These are phyloP conservation scores for Agonopterix subpropinquella DNA, from an alignment of 2,888 invertebrate genomes.

Conservation along the genomic window DNA sequence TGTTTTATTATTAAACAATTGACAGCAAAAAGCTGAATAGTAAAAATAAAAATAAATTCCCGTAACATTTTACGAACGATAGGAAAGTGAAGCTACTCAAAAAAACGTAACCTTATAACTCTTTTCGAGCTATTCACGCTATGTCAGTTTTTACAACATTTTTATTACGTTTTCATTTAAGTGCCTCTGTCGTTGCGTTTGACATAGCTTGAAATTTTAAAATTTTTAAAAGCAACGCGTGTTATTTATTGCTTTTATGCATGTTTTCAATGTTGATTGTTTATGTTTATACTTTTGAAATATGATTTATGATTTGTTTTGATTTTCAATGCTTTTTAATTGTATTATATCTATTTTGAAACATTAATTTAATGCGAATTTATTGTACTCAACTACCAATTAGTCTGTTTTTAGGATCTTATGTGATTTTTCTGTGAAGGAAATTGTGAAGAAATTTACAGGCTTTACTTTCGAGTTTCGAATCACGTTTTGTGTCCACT, in stretches of 20 bases:
- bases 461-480: too few relatives aligned
- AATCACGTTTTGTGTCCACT: too few relatives aligned
- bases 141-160: slow-evolving; percentile 20
- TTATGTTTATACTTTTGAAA: background rate
- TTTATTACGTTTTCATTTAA: slow-evolving; percentile 28
- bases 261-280: slow-evolving; percentile 5
- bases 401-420: too few relatives aligned
- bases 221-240: slow-evolving; percentile 1
- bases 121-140: slow-evolving; percentile 18
- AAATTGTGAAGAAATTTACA: too few relatives aligned
- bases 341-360: background rate
- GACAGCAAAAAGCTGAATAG: too few relatives aligned
- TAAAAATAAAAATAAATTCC: too few relatives aligned
- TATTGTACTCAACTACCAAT: too few relatives aligned
- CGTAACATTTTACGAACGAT: background rate
- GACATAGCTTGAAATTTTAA: slow-evolving; percentile 15
- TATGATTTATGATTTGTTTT: background rate
- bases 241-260: slow-evolving; percentile 9
- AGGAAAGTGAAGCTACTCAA: background rate
- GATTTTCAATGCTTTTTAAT: background rate
- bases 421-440: too few relatives aligned
- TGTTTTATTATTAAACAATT: too few relatives aligned
- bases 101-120: slow-evolving; percentile 8
- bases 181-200: slow-evolving; percentile 16
- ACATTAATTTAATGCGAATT: too few relatives aligned